Conservation (phyloP, 1,140 invertebrate species). For the Berghia stephanieae region DNA sequence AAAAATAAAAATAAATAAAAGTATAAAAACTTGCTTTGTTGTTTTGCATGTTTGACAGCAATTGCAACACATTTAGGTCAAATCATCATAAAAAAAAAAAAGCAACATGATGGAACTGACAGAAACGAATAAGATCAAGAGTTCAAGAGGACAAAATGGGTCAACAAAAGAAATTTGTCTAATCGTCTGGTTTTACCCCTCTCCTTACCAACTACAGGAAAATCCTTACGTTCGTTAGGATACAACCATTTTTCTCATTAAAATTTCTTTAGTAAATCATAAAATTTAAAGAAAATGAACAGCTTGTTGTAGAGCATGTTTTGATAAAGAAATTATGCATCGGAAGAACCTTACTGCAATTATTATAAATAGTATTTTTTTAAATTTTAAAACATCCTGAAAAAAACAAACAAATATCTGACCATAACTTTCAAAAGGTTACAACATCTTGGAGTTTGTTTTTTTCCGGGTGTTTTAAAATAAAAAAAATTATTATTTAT, state of each 20-base stretch:
- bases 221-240: too few species aligned
- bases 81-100: background rate
- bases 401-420: background rate
- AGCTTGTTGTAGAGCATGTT: too few species aligned
- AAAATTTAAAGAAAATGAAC: too few species aligned
- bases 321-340: too few species aligned
- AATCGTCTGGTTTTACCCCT: background rate
- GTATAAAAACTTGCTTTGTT: too few species aligned
- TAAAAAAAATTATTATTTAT: background rate
- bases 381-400: background rate
- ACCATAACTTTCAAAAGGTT: background rate
- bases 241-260: too few species aligned
- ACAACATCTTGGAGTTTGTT: background rate
- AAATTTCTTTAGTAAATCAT: too few species aligned
- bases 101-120: background rate
- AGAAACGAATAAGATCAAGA: too few species aligned
- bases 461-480: background rate
- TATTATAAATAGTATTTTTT: background rate
- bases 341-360: too few species aligned
- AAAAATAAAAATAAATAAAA: too few species aligned
- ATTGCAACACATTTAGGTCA: background rate
- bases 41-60: background rate
- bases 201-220: background rate
- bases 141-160: background rate
- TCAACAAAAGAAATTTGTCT: background rate